phyloP scores from a whole-genome alignment of 2,797 vertebrate genomes.

The Cottoperca gobio region DNA sequence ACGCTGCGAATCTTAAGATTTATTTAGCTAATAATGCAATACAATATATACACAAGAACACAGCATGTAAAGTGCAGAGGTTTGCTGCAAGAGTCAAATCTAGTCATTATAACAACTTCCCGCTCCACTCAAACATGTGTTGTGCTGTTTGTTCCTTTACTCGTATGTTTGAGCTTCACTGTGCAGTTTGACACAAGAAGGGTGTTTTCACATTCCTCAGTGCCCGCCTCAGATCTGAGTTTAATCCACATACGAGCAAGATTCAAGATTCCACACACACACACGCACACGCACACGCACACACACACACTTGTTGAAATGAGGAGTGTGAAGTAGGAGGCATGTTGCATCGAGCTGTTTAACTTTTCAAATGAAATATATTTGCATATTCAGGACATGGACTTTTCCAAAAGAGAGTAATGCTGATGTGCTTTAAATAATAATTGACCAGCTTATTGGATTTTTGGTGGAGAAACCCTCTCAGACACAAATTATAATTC shows the following conservation, averaged over 20 bases:
- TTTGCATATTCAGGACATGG: not conserved
- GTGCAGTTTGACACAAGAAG: not conserved
- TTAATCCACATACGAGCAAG: not conserved
- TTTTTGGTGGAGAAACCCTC: not conserved
- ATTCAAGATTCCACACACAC: not conserved
- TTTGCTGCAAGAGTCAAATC: not conserved
- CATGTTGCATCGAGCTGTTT: not conserved
- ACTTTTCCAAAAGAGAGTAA: not conserved
- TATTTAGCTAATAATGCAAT: constrained; percentile 42
- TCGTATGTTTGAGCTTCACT: not conserved
- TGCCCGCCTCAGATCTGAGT: constrained; percentile 1
- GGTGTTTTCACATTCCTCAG: not conserved
- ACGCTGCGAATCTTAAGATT: constrained; percentile 19
- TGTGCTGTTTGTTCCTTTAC: not conserved
- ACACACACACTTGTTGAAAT: too few relatives aligned
- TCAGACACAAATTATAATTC: too few relatives aligned
- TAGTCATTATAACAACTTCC: not conserved
- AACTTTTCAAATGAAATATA: not conserved
- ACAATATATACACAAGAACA: not conserved
- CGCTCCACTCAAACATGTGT: not conserved
- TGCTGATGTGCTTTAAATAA: not conserved
- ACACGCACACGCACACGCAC: too few relatives aligned
- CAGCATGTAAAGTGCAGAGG: not conserved
- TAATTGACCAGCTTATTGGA: not conserved
- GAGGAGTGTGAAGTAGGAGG: not conserved